These are phyloP conservation scores for Caerostris extrusa DNA, from an alignment of 1,140 invertebrate genomes.

Conservation along the genomic window DNA sequence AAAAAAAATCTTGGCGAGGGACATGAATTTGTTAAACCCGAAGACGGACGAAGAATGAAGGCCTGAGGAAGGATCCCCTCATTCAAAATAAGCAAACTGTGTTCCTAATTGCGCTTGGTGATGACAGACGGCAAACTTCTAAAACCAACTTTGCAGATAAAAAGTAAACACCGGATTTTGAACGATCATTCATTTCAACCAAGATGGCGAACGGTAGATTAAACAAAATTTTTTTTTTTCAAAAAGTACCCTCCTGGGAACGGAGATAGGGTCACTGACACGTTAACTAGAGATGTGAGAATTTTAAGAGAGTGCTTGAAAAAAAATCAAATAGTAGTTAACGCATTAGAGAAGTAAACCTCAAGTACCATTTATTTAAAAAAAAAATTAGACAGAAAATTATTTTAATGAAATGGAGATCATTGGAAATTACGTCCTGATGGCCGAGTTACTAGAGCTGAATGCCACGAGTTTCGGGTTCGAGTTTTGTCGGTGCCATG, in stretches of 20 bases:
- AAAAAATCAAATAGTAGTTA: too few species aligned
- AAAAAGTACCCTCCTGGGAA: neutral
- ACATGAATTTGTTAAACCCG: too few species aligned
- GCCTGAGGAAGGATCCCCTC: neutral
- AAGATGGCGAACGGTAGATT: neutral
- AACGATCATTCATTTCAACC: constrained; percentile 42
- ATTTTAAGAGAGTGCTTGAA: too few species aligned
- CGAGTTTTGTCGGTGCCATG: too few species aligned
- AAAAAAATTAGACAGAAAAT: too few species aligned
- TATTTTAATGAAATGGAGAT: too few species aligned
- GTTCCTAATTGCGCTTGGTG: constrained; percentile 39
- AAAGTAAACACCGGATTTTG: constrained; percentile 50
- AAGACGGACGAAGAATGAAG: neutral
- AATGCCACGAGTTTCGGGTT: too few species aligned
- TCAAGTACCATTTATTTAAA: too few species aligned
- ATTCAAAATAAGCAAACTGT: constrained; percentile 55
- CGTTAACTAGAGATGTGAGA: neutral
- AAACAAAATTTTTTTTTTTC: neutral
- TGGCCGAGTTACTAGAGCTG: too few species aligned
- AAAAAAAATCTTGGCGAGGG: too few species aligned
- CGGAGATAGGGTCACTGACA: constrained; percentile 42
- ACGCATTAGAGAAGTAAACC: too few species aligned
- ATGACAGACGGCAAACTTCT: constrained; percentile 43
- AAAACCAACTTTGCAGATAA: constrained; percentile 1
- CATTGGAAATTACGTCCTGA: too few species aligned